A percentile compares a stretch with the other conserved stretches of the same genome.
These are phyloP conservation scores for Tetranychus cinnabarinus DNA, from an alignment of 1,140 invertebrate genomes.

Conservation along the genomic window DNA sequence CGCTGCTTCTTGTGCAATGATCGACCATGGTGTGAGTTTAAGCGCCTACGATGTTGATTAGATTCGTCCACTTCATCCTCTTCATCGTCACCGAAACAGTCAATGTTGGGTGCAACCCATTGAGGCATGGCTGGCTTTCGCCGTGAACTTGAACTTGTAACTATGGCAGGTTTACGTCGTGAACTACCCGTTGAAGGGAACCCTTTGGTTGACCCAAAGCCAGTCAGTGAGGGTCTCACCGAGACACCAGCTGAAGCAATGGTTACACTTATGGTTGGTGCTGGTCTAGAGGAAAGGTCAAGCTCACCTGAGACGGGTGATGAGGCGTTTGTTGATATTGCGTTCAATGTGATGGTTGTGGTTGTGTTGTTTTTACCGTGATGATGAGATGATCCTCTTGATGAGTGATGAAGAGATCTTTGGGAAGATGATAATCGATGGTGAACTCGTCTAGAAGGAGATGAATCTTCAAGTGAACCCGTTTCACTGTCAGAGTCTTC, in stretches of 20 bases:
- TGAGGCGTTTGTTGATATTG: no score
- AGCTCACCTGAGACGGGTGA: constrained; percentile 12
- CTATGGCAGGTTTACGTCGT: constrained; percentile 21
- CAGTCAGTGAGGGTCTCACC: not conserved
- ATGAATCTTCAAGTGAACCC: constrained; percentile 23
- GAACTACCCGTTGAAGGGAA: constrained; percentile 1
- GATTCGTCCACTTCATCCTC: constrained; percentile 11
- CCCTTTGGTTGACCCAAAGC: not conserved
- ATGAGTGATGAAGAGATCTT: no score
- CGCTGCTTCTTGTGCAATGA: no score
- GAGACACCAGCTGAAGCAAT: not conserved
- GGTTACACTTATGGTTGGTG: constrained; percentile 19
- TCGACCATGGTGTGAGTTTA: no score
- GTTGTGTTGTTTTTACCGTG: constrained; percentile 1
- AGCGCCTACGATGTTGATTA: no score
- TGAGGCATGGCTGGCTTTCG: constrained; percentile 83
- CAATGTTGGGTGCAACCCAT: constrained; percentile 84
- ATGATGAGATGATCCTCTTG: constrained; percentile 12
- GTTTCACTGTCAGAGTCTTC: constrained; percentile 27
- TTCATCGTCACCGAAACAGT: constrained; percentile 27
- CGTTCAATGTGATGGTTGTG: not conserved
- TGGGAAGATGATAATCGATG: constrained; percentile 16
- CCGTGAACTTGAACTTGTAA: constrained; percentile 25
- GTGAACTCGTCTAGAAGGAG: not conserved
- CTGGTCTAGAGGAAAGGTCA: constrained; percentile 3